Evolutionary conservation across 2,113 vertebrate genomes (phyloP).

Genomic region (pig (Sus scrofa)): T2T-Sscrofa CM000814.6:11190501-11191000

Average conservation of each 20-base stretch:
- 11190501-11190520: background rate
- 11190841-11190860: too few species aligned
- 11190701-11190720: too few species aligned
- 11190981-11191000: background rate
- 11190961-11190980: background rate
- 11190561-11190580: background rate
- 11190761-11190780: too few species aligned
- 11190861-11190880: background rate
- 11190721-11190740: too few species aligned
- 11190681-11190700: too few species aligned
- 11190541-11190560: too few species aligned
- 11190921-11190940: background rate
- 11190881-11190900: background rate
- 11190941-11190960: background rate
- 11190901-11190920: background rate
- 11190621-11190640: background rate
- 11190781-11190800: too few species aligned
- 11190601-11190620: background rate
- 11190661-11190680: background rate
- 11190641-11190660: background rate
- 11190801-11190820: background rate
- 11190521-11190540: rapidly evolving
- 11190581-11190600: background rate
- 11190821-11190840: background rate
- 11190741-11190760: too few species aligned